phyloP scores from a whole-genome alignment of 2,797 vertebrate genomes.

The Pristis pectinata region DNA sequence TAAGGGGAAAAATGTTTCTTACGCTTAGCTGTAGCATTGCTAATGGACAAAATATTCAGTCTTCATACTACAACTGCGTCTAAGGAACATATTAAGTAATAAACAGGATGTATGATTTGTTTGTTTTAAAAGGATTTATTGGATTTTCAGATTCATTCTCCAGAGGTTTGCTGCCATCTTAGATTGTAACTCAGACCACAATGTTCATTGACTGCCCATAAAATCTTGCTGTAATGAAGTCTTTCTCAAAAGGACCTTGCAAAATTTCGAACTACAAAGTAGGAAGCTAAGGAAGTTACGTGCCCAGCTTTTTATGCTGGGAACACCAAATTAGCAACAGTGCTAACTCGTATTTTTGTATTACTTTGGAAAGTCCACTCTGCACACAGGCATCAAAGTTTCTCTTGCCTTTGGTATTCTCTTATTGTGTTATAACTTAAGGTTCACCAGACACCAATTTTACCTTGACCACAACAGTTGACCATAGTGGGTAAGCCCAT shows the following conservation, averaged over 20 bases:
- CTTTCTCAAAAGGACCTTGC: neutral
- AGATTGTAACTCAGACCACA: neutral
- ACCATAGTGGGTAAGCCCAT: neutral
- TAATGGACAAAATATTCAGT: neutral
- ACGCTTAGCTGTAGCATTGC: neutral
- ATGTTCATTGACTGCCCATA: neutral
- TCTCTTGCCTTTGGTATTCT: neutral
- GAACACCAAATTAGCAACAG: neutral
- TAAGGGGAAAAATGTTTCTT: neutral
- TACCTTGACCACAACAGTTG: neutral
- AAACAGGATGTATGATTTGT: slow-evolving; percentile 24
- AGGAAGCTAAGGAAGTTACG: neutral
- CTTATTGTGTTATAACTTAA: neutral
- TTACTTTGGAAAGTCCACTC: neutral
- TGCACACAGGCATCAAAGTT: neutral
- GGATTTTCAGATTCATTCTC: neutral
- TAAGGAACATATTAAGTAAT: neutral
- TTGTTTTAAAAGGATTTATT: slow-evolving; percentile 26
- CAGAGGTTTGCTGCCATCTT: neutral
- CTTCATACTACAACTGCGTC: no score
- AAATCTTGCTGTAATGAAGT: neutral
- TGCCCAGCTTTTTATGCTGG: neutral
- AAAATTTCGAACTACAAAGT: neutral
- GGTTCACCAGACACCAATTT: neutral
- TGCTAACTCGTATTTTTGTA: neutral